Evolutionary conservation across 2,888 invertebrate genomes (phyloP).

Genomic region (Labia minor): DNA sequence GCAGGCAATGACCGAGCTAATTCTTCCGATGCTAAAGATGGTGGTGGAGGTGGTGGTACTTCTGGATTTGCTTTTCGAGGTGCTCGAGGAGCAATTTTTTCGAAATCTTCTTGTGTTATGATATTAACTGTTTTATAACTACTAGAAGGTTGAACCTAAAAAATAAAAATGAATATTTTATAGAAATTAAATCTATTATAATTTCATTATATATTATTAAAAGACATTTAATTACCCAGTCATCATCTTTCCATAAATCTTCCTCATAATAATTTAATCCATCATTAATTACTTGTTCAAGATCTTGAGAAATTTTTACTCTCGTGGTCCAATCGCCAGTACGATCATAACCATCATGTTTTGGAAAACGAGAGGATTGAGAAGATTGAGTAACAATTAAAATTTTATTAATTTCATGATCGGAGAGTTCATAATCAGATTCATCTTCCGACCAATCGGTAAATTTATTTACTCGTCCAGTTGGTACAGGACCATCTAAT

Average conservation of each 20-base stretch:
- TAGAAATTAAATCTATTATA: background rate
- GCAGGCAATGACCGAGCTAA: conserved; percentile 30
- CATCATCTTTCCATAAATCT: conserved; percentile 69
- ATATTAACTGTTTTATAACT: conserved; percentile 78
- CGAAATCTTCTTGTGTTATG: conserved; percentile 79
- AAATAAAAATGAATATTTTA: background rate
- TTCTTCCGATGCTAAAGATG: conserved; percentile 37
- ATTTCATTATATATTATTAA: conserved; percentile 14
- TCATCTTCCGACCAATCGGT: conserved; percentile 70
- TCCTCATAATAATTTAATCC: conserved; percentile 95
- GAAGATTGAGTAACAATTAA: conserved; percentile 82
- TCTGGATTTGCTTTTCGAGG: conserved; percentile 59
- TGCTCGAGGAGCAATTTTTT: conserved; percentile 57
- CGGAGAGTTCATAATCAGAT: conserved; percentile 79
- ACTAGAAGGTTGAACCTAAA: conserved; percentile 32
- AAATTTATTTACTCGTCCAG: conserved; percentile 71
- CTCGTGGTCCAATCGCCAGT: conserved; percentile 82
- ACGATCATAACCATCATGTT: conserved; percentile 82
- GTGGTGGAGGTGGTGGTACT: conserved; percentile 74
- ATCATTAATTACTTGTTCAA: conserved; percentile 91
- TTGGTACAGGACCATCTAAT: conserved; percentile 60
- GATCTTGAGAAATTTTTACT: conserved; percentile 88
- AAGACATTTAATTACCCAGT: conserved; percentile 37
- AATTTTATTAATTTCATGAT: conserved; percentile 84
- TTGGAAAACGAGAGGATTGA: conserved; percentile 47